Evolutionary conservation across 2,888 invertebrate genomes (phyloP).

Genomic region (Zelleria hepariella): DNA sequence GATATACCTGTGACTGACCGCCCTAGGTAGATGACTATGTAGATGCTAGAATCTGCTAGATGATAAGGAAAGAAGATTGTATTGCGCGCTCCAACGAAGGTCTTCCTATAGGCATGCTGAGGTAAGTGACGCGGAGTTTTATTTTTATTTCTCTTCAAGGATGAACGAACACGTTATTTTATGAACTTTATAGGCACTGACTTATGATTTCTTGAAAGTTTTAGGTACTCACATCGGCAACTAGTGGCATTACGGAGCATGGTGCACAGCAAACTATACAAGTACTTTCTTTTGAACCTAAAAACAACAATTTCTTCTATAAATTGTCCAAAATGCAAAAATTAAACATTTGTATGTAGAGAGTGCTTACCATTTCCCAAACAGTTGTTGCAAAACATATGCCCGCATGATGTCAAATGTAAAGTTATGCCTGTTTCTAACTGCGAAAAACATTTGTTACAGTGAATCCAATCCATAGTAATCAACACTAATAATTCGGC

Average conservation of each 20-base stretch:
- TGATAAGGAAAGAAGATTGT: too few relatives aligned
- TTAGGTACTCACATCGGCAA: constrained; percentile 47
- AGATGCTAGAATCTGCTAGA: too few relatives aligned
- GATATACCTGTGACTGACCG: too few relatives aligned
- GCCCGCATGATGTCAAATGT: constrained; percentile 66
- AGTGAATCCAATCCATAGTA: constrained; percentile 68
- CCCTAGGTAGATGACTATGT: too few relatives aligned
- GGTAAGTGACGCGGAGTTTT: too few relatives aligned
- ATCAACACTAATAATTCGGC: background rate
- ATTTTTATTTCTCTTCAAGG: too few relatives aligned
- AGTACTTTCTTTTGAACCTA: constrained; percentile 52
- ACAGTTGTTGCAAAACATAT: constrained; percentile 67
- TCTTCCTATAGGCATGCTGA: too few relatives aligned
- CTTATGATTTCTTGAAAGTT: background rate
- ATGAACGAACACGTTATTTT: too few relatives aligned
- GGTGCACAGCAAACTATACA: constrained; percentile 58
- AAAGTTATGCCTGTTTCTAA: constrained; percentile 55
- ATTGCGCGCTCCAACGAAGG: too few relatives aligned
- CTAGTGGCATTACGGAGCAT: constrained; percentile 61
- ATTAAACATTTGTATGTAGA: background rate
- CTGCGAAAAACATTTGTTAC: constrained; percentile 63
- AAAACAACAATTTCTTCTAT: constrained; percentile 3
- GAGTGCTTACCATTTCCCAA: constrained; percentile 43
- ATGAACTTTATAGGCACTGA: background rate
- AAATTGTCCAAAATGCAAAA: background rate